A percentile compares a stretch with the other conserved stretches of the same genome.
phyloP scores from a whole-genome alignment of 2,797 vertebrate species.

The Cirrhinus mrigala region DNA sequence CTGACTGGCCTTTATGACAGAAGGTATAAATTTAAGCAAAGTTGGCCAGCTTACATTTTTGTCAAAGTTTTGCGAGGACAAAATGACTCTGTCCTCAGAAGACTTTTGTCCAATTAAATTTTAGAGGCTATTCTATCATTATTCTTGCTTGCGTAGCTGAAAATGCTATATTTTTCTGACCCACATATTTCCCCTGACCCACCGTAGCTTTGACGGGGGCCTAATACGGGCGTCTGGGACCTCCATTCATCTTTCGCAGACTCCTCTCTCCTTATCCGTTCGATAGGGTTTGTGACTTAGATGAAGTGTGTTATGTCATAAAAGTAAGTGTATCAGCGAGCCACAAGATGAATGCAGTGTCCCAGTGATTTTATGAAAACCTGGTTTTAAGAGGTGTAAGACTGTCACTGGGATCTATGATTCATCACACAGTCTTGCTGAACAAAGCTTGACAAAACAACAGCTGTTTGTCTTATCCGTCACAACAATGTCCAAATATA shows the following conservation, averaged over 20 bases:
- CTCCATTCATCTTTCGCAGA: slow-evolving; percentile 42
- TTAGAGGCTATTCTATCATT: slow-evolving; percentile 38
- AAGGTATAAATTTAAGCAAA: slow-evolving; percentile 49
- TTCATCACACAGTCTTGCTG: slow-evolving; percentile 34
- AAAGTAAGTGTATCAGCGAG: slow-evolving; percentile 48
- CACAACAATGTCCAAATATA: background rate
- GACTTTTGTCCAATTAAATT: slow-evolving; percentile 45
- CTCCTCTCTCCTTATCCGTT: slow-evolving; percentile 45
- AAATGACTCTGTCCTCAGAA: slow-evolving; percentile 14
- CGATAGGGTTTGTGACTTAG: slow-evolving; percentile 40
- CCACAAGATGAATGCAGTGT: slow-evolving; percentile 51
- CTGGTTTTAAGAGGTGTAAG: slow-evolving; percentile 36
- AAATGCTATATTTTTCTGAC: slow-evolving; percentile 29
- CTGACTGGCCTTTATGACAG: slow-evolving; percentile 31
- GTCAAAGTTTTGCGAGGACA: slow-evolving; percentile 18
- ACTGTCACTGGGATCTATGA: slow-evolving; percentile 30
- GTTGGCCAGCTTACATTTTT: slow-evolving; percentile 24
- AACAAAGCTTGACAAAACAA: slow-evolving; percentile 47
- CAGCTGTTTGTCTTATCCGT: slow-evolving; percentile 34
- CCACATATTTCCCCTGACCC: slow-evolving; percentile 43
- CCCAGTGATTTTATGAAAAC: slow-evolving; percentile 44
- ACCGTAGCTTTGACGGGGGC: slow-evolving; percentile 24
- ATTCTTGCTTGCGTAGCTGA: slow-evolving; percentile 30
- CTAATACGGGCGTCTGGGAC: slow-evolving; percentile 21
- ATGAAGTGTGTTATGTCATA: slow-evolving; percentile 49